Evolutionary conservation across 2,113 vertebrate species (phyloP), one percentile per base, ranked within the genome.

Genomic region (Gobius niger): DNA sequence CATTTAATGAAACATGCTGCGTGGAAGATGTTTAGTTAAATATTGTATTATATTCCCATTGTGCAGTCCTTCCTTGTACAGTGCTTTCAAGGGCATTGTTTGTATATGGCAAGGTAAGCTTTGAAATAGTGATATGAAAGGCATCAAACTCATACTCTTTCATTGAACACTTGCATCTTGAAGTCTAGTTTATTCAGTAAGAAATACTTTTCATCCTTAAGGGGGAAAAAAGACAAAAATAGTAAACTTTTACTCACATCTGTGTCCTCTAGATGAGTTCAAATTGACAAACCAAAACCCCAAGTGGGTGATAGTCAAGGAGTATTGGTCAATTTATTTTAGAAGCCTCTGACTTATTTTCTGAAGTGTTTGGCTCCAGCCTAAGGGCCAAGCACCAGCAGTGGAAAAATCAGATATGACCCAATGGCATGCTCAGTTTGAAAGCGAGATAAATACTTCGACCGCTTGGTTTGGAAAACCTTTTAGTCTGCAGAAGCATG

Each of bases 241-340:
- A 34, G 24, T 34, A 3, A 34, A 34, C 1, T 34, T 34, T 14
- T 49, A 49, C 47, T 49, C 47, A 13, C 11, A 14, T 63, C 19
- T 52, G 18, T n/a, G 44, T 64, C 44, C 18, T 34, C 19, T 65
- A 42, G 65, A 51, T 15, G 34, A 6, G 50, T 34, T 78, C 73
- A 76, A 76, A 62, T 64, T 77, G 50, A 60, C 67, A 61, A 57
- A 54, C 42, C 60, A 61, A 57, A 41, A 44, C 44, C 50, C 15
- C 7, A 8, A 60, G 68, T 40, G 13, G 5, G 9, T 60, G 14
- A 42, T 16, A 42, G 56, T 41, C 24, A 60, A 44, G 40, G 14
- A n/a, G 14, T 60, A 60, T 15, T 3, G 2, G 8, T 42, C 2
- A 40, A 60, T 60, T 42, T 60, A 16, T 60, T 60, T 60, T 16